A percentile compares a stretch with the other conserved stretches of the same genome.
Conservation (phyloP, 92 coral and sea anemone species). For the Phenganax stokvisi region DNA sequence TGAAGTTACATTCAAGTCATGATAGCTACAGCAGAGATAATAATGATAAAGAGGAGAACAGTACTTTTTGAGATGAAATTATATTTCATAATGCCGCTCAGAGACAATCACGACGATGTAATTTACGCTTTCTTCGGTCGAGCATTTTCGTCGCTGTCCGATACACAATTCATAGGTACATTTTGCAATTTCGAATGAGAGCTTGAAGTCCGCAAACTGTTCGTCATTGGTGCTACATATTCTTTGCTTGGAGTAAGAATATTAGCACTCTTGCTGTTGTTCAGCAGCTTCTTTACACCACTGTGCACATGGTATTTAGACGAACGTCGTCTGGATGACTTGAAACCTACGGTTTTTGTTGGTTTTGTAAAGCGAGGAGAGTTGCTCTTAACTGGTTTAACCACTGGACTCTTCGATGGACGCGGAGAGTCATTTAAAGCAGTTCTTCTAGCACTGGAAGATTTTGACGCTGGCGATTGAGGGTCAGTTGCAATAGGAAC, state of each 20-base stretch:
- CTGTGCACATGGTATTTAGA: constrained; percentile 19
- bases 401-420: background rate
- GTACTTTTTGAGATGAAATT: too few species aligned
- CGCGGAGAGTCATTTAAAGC: background rate
- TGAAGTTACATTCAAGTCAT: background rate
- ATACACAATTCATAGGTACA: background rate
- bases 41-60: too few species aligned
- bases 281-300: constrained; percentile 10
- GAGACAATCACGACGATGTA: background rate
- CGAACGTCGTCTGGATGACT: constrained; percentile 23
- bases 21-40: background rate
- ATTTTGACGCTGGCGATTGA: background rate
- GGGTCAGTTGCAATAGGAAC: background rate
- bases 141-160: constrained; percentile 19
- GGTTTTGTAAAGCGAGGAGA: constrained; percentile 18
- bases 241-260: constrained; percentile 25
- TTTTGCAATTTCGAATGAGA: background rate
- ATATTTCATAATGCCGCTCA: too few species aligned
- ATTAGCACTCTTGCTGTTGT: constrained; percentile 15
- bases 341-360: constrained; percentile 7
- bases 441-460: background rate
- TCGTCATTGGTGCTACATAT: constrained; percentile 26
- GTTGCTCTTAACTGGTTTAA: background rate
- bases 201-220: constrained; percentile 4
- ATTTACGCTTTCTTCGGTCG: constrained; percentile 7